Evolutionary conservation across 1,140 invertebrate genomes (phyloP), one percentile per base, ranked within the genome.

Genomic region (Caenorhabditis tropicalis): DNA sequence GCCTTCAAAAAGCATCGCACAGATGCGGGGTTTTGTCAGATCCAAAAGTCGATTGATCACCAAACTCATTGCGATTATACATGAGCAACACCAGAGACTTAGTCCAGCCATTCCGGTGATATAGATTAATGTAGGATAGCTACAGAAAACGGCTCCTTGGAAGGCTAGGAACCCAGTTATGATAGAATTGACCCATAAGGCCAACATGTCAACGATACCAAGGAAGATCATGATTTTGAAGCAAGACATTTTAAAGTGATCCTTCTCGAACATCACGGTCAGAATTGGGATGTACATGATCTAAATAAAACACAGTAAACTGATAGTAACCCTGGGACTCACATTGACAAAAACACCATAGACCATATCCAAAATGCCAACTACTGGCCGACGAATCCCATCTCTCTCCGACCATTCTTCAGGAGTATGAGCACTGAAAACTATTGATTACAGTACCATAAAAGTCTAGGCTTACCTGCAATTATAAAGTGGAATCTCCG

Each of bases 171-270:
- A 33, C 0, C 58, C 58, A 7, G 58, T 65, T 33, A 65, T 65
- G 15, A 65, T 36, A 9, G 58, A 65, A 36, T 65, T 65, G 29
- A 65, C 58, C 53, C 65, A 39, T 10, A 74, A 6, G 0, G 65
- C 65, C 6, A 39, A n/a, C 65, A 74, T 43, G 24, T 82, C 82
- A 48, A 82, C 58, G n/a, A 48, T 60, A 19, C 58, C 56, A 15
- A 65, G 21, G 24, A 82, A 74, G 2, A 46, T 46, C 56, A 82
- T 82, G 1, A 82, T 65, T 43, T 82, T 82, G 82, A 70, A 82
- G 53, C 82, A 82, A 7, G 56, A 36, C 43, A 39, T 46, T 70
- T 51, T 39, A 36, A 74, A 33, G 21, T 74, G 2, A 10, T 74
- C 65, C 15, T 74, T 74, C n/a, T 74, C 33, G 24, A 74, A 43